These are phyloP conservation scores for Microctenopoma steveboyesi DNA, from an alignment of 2,797 vertebrate genomes.

Conservation along the genomic window DNA sequence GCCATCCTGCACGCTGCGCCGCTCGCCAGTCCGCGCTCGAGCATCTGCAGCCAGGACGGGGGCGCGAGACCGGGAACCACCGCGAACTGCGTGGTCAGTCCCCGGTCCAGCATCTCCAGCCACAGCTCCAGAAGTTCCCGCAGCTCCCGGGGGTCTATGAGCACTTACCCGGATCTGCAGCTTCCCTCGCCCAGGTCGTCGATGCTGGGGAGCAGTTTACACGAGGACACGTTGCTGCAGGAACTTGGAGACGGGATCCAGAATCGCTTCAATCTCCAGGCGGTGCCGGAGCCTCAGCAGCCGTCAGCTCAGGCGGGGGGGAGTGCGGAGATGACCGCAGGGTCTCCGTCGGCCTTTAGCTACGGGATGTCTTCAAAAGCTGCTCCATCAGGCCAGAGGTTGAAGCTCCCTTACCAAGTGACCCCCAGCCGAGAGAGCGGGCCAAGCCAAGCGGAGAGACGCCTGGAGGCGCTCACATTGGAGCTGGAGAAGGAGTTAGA, in stretches of 20 bases:
- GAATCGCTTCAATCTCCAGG: constrained; percentile 77
- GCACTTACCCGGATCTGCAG: constrained; percentile 90
- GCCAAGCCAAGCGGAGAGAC: constrained; percentile 92
- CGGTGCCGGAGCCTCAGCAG: constrained; percentile 77
- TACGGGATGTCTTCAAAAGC: constrained; percentile 82
- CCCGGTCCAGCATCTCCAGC: constrained; percentile 95
- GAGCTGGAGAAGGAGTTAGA: constrained; percentile 97
- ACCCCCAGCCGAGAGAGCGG: constrained; percentile 90
- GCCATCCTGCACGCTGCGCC: constrained; percentile 74
- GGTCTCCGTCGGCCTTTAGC: constrained; percentile 73
- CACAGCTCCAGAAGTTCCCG: constrained; percentile 91
- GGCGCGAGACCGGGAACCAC: constrained; percentile 69
- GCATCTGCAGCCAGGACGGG: constrained; percentile 87
- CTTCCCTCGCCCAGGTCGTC: constrained; percentile 89
- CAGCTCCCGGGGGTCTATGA: constrained; percentile 91
- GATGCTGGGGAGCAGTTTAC: constrained; percentile 81
- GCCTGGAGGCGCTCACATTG: constrained; percentile 93
- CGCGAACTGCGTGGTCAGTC: constrained; percentile 85
- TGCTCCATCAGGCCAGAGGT: constrained; percentile 80
- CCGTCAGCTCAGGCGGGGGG: constrained; percentile 51
- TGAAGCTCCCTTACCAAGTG: constrained; percentile 91
- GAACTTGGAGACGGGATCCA: constrained; percentile 84
- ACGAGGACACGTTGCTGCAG: constrained; percentile 83
- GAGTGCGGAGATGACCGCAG: constrained; percentile 68
- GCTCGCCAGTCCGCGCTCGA: constrained; percentile 84